Conservation (phyloP, 2,888 invertebrate genomes). For the Drosophila siamana region DNA sequence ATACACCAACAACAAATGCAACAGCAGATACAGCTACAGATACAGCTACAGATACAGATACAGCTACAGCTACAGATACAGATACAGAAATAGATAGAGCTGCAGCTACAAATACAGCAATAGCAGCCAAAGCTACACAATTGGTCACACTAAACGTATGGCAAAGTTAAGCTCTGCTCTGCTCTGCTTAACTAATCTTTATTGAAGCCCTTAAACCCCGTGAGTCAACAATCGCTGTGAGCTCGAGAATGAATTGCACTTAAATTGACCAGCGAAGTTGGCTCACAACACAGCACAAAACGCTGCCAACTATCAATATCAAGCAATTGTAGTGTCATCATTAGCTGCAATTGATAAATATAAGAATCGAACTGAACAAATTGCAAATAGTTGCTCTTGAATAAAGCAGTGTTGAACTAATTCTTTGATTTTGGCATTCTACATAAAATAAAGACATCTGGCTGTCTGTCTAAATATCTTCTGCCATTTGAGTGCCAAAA, state of each 20-base stretch:
- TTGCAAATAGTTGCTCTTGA: too few relatives aligned
- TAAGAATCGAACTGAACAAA: too few relatives aligned
- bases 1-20: conserved; percentile 45
- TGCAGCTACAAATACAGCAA: conserved; percentile 21
- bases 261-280: neutral
- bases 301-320: neutral
- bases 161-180: neutral
- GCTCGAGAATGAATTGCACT: neutral
- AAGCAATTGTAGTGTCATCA: neutral
- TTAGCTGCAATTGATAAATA: neutral
- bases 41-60: conserved; percentile 38
- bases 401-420: too few relatives aligned
- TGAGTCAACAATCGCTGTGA: neutral
- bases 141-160: conserved; percentile 1
- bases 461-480: too few relatives aligned
- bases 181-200: conserved; percentile 2
- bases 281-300: too few relatives aligned
- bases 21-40: conserved; percentile 40
- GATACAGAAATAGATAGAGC: conserved; percentile 34
- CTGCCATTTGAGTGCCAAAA: too few relatives aligned
- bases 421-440: too few relatives aligned
- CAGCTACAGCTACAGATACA: conserved; percentile 24
- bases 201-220: conserved; percentile 8
- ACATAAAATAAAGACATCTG: too few relatives aligned
- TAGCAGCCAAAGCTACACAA: conserved; percentile 24